A percentile compares a stretch with the other conserved stretches of the same genome.
Evolutionary conservation across 1,140 invertebrate genomes (phyloP).

Genomic region (Trichogramma pretiosum): DNA sequence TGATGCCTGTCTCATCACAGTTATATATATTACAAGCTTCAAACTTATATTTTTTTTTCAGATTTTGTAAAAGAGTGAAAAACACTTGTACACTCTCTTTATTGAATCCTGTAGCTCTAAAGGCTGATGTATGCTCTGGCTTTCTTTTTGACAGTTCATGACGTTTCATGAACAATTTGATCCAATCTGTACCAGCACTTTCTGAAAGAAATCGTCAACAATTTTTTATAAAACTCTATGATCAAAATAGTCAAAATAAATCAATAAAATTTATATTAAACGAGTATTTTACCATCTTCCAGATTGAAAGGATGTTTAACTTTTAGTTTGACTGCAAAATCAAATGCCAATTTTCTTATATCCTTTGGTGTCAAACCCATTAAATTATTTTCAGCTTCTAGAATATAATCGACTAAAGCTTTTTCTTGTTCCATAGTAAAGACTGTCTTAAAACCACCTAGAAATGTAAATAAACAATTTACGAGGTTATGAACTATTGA

Average conservation of each 20-base stretch:
- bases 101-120: background rate
- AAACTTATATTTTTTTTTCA: background rate
- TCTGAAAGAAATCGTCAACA: background rate
- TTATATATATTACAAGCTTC: constrained; percentile 1
- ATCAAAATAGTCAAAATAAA: background rate
- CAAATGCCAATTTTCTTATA: background rate
- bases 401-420: background rate
- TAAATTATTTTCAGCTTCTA: background rate
- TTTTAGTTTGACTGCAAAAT: background rate
- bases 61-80: background rate
- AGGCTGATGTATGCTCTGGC: background rate
- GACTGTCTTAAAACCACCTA: background rate
- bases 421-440: background rate
- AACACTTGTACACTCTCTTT: background rate
- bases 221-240: background rate
- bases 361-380: background rate
- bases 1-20: constrained; percentile 8
- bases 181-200: background rate
- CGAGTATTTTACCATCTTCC: background rate
- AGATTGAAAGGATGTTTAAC: background rate
- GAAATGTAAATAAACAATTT: too few relatives aligned
- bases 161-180: too few relatives aligned
- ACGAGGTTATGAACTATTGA: background rate
- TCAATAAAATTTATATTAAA: background rate
- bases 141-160: background rate